Conservation (phyloP, 2,888 invertebrate genomes). For the Cantharis rustica region DNA sequence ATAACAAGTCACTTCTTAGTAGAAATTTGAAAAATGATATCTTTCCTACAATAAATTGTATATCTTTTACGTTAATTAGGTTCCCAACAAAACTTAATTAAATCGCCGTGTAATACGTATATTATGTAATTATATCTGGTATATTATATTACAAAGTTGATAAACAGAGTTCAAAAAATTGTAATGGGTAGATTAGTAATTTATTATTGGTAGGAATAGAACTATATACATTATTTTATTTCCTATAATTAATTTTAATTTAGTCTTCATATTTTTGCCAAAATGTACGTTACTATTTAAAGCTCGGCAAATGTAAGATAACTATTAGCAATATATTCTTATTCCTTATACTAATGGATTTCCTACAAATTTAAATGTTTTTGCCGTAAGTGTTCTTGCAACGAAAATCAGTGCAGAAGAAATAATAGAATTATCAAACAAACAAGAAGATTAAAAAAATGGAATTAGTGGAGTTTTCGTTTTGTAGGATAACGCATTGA, state of each 20-base stretch:
- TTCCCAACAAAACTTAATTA: background rate
- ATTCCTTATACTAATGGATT: background rate
- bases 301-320: background rate
- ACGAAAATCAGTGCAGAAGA: no score
- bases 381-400: background rate
- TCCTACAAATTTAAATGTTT: background rate
- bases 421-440: no score
- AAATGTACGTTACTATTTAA: background rate
- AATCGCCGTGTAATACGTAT: background rate
- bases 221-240: no score
- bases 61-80: conserved; percentile 2
- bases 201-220: background rate
- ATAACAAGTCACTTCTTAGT: conserved; percentile 11
- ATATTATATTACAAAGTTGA: background rate
- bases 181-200: background rate
- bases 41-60: conserved; percentile 11
- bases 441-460: no score
- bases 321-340: background rate
- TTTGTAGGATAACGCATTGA: no score
- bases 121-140: background rate
- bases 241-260: background rate
- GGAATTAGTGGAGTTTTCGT: no score
- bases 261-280: background rate
- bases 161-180: background rate
- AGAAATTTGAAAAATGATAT: conserved; percentile 11